Evolutionary conservation across 2,888 invertebrate species (phyloP).

Genomic region (Lysandra coridon): DNA sequence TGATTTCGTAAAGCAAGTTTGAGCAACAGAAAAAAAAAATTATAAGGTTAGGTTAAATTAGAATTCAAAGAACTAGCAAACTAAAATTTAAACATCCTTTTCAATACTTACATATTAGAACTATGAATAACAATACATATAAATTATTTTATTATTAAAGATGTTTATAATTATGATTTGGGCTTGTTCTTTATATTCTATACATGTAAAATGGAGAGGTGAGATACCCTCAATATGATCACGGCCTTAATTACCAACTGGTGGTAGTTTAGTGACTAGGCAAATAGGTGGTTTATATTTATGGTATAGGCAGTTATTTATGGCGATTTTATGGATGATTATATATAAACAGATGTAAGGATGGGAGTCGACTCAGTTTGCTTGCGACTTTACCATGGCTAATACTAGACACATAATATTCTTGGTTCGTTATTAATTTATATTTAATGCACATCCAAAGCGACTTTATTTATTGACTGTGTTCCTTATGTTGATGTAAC

Average conservation of each 20-base stretch:
- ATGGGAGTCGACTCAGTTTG: background rate
- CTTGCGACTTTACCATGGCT: slow-evolving; percentile 27
- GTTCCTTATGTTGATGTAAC: background rate
- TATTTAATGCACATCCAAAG: background rate
- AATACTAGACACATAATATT: background rate
- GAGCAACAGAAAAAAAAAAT: too few relatives aligned
- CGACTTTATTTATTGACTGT: background rate
- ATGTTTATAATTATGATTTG: too few relatives aligned
- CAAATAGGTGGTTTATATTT: slow-evolving; percentile 26
- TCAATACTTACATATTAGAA: too few relatives aligned
- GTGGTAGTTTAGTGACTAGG: background rate
- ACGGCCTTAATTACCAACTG: slow-evolving; percentile 7
- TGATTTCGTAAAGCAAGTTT: too few relatives aligned
- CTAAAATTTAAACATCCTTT: too few relatives aligned
- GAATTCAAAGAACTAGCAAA: too few relatives aligned
- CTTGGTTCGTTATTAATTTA: background rate
- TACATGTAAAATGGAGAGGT: background rate
- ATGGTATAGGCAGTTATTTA: background rate
- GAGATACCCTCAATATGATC: background rate
- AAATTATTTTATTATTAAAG: too few relatives aligned
- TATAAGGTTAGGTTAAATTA: too few relatives aligned
- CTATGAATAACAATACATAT: too few relatives aligned
- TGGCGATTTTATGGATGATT: background rate
- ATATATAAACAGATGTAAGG: slow-evolving; percentile 24
- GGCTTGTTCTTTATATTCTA: too few relatives aligned